These are phyloP conservation scores for Caenorhabditis brenneri DNA, from an alignment of 1,140 invertebrate genomes.

Conservation along the genomic window DNA sequence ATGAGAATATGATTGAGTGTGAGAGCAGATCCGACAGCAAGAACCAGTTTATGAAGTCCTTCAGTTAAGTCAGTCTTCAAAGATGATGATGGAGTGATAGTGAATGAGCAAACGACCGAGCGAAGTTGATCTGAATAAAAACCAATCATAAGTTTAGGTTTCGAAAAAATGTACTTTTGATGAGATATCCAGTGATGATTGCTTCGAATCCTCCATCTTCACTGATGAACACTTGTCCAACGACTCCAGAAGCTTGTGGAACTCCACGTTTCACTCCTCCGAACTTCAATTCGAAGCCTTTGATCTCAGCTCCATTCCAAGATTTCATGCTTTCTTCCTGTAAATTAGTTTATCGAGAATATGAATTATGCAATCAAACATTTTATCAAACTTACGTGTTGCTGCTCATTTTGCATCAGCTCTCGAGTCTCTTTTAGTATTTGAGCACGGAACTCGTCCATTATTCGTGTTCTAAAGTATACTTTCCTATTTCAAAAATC, in stretches of 20 bases:
- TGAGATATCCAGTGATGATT: not conserved
- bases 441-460: conserved; percentile 6
- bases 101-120: not conserved
- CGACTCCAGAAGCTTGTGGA: not conserved
- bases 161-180: not conserved
- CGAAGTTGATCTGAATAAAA: not conserved
- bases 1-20: conserved; percentile 8
- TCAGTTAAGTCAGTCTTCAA: not conserved
- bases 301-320: conserved; percentile 10
- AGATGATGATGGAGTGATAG: conserved; percentile 1
- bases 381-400: conserved; percentile 4
- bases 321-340: conserved; percentile 29
- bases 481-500: not conserved
- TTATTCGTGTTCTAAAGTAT: not conserved
- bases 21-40: conserved; percentile 21
- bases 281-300: conserved; percentile 22
- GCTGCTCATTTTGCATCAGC: conserved; percentile 22
- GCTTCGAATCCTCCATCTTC: conserved; percentile 29
- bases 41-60: conserved; percentile 15
- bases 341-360: not conserved
- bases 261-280: not conserved
- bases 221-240: conserved; percentile 36
- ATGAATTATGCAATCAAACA: too few species aligned
- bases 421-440: conserved; percentile 22
- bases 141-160: not conserved